Conservation (phyloP, 2,888 invertebrate genomes). For the Tridacna crocea region DNA sequence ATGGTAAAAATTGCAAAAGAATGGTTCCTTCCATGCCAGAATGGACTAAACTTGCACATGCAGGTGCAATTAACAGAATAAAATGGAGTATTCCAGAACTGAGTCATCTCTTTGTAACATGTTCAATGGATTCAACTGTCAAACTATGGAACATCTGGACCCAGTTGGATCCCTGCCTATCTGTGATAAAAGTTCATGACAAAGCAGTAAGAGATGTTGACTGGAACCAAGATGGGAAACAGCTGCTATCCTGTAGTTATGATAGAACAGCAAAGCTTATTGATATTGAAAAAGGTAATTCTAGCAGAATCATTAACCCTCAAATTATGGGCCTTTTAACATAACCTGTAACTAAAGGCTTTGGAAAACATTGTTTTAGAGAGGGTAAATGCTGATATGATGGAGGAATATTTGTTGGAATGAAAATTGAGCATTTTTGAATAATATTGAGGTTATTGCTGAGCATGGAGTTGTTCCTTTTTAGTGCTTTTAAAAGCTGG, state of each 20-base stretch:
- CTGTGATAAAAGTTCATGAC: conserved; percentile 68
- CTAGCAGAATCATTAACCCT: not conserved
- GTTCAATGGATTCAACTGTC: conserved; percentile 81
- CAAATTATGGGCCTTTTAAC: too few species aligned
- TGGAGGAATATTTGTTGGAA: too few species aligned
- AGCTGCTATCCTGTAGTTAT: conserved; percentile 80
- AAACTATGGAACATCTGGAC: conserved; percentile 83
- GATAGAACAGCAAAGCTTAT: conserved; percentile 78
- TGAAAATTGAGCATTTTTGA: too few species aligned
- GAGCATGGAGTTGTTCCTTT: too few species aligned
- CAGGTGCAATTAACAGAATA: conserved; percentile 76
- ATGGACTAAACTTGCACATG: conserved; percentile 69
- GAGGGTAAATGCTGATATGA: too few species aligned
- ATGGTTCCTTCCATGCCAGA: conserved; percentile 39
- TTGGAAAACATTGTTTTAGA: too few species aligned
- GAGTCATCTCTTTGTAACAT: conserved; percentile 81
- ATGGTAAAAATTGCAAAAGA: conserved; percentile 22
- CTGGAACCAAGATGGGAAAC: conserved; percentile 79
- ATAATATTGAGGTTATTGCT: too few species aligned
- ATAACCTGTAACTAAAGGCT: too few species aligned
- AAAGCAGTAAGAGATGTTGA: conserved; percentile 81
- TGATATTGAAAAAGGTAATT: conserved; percentile 81
- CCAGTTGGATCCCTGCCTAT: conserved; percentile 69
- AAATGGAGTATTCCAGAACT: conserved; percentile 78
- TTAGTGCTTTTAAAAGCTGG: too few species aligned